A percentile compares a stretch with the other conserved stretches of the same genome.
phyloP scores from a whole-genome alignment of 2,113 vertebrate genomes.

The Hemibagrus wyckioides region DNA sequence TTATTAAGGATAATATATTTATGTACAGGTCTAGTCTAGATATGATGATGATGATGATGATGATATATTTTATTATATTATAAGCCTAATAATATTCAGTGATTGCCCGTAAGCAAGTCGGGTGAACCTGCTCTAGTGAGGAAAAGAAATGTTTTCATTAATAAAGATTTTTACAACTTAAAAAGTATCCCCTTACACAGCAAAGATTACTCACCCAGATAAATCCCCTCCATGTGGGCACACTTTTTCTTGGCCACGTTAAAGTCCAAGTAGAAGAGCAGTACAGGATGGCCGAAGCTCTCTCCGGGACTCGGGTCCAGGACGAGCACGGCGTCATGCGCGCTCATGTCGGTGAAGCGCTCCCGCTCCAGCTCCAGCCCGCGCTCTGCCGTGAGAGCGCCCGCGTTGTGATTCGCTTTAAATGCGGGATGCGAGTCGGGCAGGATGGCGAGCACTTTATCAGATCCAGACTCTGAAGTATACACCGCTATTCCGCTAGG shows the following conservation, averaged over 20 bases:
- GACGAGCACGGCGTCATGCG: conserved; percentile 75
- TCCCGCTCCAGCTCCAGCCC: conserved; percentile 59
- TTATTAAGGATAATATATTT: too few species aligned
- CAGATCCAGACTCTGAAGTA: conserved; percentile 63
- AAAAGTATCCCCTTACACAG: neutral
- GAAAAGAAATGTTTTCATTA: neutral
- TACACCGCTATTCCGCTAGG: conserved; percentile 71
- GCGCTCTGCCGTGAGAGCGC: conserved; percentile 34
- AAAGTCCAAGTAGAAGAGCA: conserved; percentile 77
- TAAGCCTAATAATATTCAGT: too few species aligned
- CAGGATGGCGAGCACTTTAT: conserved; percentile 75
- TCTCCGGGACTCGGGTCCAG: conserved; percentile 77
- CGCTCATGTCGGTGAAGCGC: conserved; percentile 54
- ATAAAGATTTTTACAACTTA: neutral
- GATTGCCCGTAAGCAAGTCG: too few species aligned
- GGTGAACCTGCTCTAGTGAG: too few species aligned
- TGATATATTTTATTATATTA: too few species aligned
- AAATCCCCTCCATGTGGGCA: conserved; percentile 73
- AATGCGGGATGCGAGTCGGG: conserved; percentile 66
- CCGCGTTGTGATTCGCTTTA: neutral
- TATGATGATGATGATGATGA: too few species aligned
- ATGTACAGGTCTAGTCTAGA: too few species aligned
- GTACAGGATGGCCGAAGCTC: conserved; percentile 76
- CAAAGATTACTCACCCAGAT: conserved; percentile 69
- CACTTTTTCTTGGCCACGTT: conserved; percentile 78